A percentile compares a stretch with the other conserved stretches of the same genome.
phyloP scores from a whole-genome alignment of 1,140 invertebrate genomes.

The Dendroctonus ponderosae region DNA sequence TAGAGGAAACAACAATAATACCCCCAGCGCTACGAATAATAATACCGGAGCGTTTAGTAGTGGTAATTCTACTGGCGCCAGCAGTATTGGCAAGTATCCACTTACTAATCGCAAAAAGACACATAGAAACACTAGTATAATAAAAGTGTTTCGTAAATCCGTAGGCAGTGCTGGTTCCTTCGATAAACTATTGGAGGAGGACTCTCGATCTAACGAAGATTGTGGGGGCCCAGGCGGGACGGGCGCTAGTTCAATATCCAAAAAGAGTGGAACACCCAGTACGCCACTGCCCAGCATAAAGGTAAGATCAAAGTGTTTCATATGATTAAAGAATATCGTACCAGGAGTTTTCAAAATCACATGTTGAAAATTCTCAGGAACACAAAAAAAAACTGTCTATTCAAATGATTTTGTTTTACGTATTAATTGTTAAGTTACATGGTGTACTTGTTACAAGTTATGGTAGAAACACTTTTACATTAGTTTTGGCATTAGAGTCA shows the following conservation, averaged over 20 bases:
- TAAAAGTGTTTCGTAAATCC: constrained; percentile 42
- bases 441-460: too few species aligned
- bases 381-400: too few species aligned
- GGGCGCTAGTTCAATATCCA: constrained; percentile 48
- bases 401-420: too few species aligned
- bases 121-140: background rate
- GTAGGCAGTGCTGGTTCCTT: constrained; percentile 64
- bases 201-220: constrained; percentile 67
- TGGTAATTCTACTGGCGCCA: constrained; percentile 51
- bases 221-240: constrained; percentile 58
- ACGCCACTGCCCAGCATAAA: constrained; percentile 19
- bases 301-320: constrained; percentile 3
- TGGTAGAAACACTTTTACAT: too few species aligned
- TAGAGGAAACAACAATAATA: constrained; percentile 73
- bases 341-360: too few species aligned
- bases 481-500: too few species aligned
- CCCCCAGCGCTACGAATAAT: constrained; percentile 72
- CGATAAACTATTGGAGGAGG: constrained; percentile 73
- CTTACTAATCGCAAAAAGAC: background rate
- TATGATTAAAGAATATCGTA: too few species aligned
- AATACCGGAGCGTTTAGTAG: constrained; percentile 50
- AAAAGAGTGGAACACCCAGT: constrained; percentile 48
- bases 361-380: too few species aligned
- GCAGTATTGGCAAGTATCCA: constrained; percentile 56
- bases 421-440: too few species aligned